Percentiles rank a stretch among this genome's conserved stretches.
phyloP scores from a whole-genome alignment of 2,797 vertebrate species.

The Enteromius trimaculatus region DNA sequence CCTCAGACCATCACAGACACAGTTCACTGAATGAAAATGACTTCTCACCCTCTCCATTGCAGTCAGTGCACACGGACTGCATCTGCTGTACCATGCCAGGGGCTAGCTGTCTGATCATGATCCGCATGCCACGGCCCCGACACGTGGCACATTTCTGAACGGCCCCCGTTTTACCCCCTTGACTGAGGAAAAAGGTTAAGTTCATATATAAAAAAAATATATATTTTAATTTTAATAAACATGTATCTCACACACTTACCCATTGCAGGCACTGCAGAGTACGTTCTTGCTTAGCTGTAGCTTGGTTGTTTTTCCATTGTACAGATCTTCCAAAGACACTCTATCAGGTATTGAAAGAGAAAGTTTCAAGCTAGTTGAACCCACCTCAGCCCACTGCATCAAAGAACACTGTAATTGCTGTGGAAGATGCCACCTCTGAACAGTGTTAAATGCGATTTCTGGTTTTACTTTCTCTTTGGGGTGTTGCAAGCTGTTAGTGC shows the following conservation, averaged over 20 bases:
- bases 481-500: no score
- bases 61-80: constrained; percentile 98
- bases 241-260: constrained; percentile 84
- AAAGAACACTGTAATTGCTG: neutral
- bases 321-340: constrained; percentile 98
- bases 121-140: constrained; percentile 92
- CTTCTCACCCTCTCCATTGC: constrained; percentile 92
- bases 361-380: neutral
- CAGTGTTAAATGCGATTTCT: neutral
- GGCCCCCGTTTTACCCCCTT: constrained; percentile 95
- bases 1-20: neutral
- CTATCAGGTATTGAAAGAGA: constrained; percentile 70
- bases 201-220: neutral
- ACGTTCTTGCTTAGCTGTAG: constrained; percentile 99
- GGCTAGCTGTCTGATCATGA: constrained; percentile 98
- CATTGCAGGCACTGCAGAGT: constrained; percentile 92
- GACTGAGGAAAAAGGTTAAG: constrained; percentile 73
- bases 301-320: constrained; percentile 99
- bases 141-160: constrained; percentile 96
- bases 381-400: neutral
- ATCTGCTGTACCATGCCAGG: constrained; percentile 99
- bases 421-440: neutral
- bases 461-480: no score
- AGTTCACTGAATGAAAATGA: neutral
- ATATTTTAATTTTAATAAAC: no score